Conservation (phyloP, 1,140 invertebrate genomes). For the Bathynomus jamesi region DNA sequence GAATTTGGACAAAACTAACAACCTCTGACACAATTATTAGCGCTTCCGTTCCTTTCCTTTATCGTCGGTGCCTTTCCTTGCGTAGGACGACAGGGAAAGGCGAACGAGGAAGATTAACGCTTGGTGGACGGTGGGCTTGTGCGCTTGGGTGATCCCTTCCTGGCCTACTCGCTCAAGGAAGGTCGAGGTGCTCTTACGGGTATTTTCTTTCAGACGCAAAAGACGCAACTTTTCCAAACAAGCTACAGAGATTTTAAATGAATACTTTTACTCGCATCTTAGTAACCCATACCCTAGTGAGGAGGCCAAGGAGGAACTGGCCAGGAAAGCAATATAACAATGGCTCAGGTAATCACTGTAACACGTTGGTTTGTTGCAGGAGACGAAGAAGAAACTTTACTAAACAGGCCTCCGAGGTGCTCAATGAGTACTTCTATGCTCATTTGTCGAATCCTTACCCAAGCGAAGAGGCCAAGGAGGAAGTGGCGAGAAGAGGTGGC, state of each 20-base stretch:
- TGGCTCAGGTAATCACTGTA: conserved; percentile 51
- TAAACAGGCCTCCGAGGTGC: conserved; percentile 98
- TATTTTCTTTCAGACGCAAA: conserved; percentile 49
- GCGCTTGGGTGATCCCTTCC: conserved; percentile 12
- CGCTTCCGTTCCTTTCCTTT: not conserved
- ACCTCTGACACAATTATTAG: not conserved
- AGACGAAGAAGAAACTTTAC: conserved; percentile 98
- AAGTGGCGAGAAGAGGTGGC: conserved; percentile 95
- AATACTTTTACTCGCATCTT: conserved; percentile 60
- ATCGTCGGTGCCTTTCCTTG: not conserved
- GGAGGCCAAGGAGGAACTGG: conserved; percentile 60
- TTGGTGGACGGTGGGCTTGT: conserved; percentile 32
- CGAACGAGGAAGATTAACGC: conserved; percentile 22
- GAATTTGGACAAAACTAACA: not conserved
- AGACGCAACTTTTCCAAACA: conserved; percentile 61
- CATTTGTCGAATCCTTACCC: conserved; percentile 99
- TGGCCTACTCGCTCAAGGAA: not conserved
- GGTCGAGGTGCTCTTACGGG: conserved; percentile 43
- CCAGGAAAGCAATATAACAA: conserved; percentile 58
- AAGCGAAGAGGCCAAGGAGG: conserved; percentile 99
- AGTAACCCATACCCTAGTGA: conserved; percentile 60
- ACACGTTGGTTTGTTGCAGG: conserved; percentile 49
- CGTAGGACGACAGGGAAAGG: not conserved
- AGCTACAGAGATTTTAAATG: conserved; percentile 59
- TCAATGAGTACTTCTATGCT: conserved; percentile 99